Evolutionary conservation across 2,113 vertebrate genomes (phyloP), one percentile per base, ranked within the genome.

Genomic region (Enhydra lutris): DNA sequence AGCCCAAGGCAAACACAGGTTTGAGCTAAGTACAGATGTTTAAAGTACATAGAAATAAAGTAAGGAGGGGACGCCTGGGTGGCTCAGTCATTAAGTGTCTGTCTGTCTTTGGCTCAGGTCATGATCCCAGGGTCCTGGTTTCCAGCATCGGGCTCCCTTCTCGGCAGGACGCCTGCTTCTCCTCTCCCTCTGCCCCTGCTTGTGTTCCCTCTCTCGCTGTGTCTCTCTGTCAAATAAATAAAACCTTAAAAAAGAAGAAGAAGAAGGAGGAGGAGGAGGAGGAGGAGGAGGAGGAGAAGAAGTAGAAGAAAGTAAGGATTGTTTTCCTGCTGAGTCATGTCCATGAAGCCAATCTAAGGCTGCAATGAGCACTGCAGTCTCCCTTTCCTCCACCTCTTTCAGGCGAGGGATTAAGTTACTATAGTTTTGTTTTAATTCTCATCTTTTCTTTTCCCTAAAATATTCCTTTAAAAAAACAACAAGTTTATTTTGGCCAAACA

Each of bases 31-130:
- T 45, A 7, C 18, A 36, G 10, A 31, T 26, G 5, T 34, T 89
- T 85, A 47, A 50, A 4, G 24, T 26, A 90, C 74, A 78, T 6
- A 50, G 55, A 85, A 59, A 94, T 87, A 95, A 81, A 42, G 36
- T 34, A 10, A 91, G 59, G 23, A 61, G 57, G 23, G 59, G 23
- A 24, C 6, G 4, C 59, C 59, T 26, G 59, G 59, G 59, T 61
- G 59, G 59, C 24, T 4, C 59, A 26, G 59, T 61, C 24, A 12
- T 61, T 61, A 61, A 59, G 45, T 47, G 10, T 47, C 2, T 59
- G 57, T 59, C 57, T 59, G 57, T 7, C 57, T 59, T 59, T 4
- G 59, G 59, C 24, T 61, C 59, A 61, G 59, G 23, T 61, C 24
- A 61, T 61, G 59, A 61, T 26, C 24, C 59, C 59, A 26, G 24